Base-by-base conservation (phyloP, 2,113 vertebrate genomes). In the Pelecanus crispus region DNA sequence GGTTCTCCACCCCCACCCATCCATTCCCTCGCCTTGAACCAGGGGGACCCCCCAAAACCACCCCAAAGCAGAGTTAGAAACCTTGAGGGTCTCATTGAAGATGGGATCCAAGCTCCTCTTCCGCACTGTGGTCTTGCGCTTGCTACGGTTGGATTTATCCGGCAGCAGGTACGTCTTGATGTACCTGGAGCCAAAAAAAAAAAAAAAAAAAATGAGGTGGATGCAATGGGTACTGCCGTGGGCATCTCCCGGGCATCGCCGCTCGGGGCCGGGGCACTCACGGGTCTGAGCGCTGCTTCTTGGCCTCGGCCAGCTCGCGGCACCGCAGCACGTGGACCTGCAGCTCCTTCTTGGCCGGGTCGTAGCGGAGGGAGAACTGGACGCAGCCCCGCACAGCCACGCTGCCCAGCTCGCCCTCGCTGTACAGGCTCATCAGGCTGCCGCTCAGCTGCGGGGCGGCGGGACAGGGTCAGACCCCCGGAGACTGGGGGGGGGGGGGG, bases 121-220 rank as follows among this genome's bases (percentile, higher is more conserved):
- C 96, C 98, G 98, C 96, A 99, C 98, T 0, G 97, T 92, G 0
- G 99, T 99, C 97, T 99, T 99, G 95, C 99, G 98, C 92, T 99
- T 99, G 97, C 99, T 99, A 88, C 98, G 98, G 91, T 96, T 97
- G 11, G 99, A 98, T 92, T 99, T 99, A 94, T 99, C 99, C 0
- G 99, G 99, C 84, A 99, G 98, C 38, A 99, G 99, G 97, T 99
- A 99, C 16, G 98, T 98, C 97, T 99, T 99, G 65, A 99, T 99
- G 67, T 99, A 99, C 94, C 99, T 99, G 97, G 52, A 38, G 24
- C 42, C 73, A 4, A 13, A 42, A n/a, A n/a, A n/a, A n/a, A n/a
- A n/a, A n/a, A n/a, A n/a, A n/a, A n/a, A n/a, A n/a, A n/a, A 21
- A 38, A 4, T 0, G 11, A 13, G 36, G 5, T 5, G 81, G 52